Evolutionary conservation across 2,888 invertebrate genomes (phyloP).

Genomic region (Leptopterna dolabrata): DNA sequence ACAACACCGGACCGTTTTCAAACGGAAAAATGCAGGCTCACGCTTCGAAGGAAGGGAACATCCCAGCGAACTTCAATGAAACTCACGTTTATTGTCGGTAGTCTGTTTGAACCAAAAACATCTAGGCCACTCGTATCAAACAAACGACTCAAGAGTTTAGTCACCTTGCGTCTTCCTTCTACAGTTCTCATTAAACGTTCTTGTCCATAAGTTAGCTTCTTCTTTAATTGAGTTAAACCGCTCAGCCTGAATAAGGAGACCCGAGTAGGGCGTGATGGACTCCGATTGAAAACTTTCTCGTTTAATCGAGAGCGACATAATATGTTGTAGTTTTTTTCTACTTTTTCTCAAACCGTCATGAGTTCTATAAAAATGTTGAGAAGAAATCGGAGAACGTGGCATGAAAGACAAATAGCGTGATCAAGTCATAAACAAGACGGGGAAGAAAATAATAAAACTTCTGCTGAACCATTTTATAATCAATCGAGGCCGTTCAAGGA

Average conservation of each 20-base stretch:
- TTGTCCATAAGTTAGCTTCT: not conserved
- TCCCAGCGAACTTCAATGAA: not conserved
- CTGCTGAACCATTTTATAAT: no score
- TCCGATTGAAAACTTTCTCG: not conserved
- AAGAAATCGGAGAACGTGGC: not conserved
- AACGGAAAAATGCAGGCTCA: not conserved
- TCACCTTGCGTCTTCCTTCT: not conserved
- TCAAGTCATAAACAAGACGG: not conserved
- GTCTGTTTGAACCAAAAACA: not conserved
- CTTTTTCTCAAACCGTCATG: not conserved
- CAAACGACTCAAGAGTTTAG: not conserved
- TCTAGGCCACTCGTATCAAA: not conserved
- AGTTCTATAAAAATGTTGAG: not conserved
- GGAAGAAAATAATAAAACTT: no score
- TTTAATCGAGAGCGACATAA: not conserved
- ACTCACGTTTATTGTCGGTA: not conserved
- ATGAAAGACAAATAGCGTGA: not conserved
- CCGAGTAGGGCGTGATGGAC: not conserved
- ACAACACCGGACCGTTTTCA: not conserved
- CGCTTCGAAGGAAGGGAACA: not conserved
- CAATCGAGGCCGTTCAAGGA: no score
- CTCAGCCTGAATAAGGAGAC: not conserved
- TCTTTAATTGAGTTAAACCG: constrained; percentile 30
- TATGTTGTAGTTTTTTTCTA: not conserved
- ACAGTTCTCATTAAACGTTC: not conserved